phyloP scores from a whole-genome alignment of 2,113 vertebrate genomes.

The Esox niger region DNA sequence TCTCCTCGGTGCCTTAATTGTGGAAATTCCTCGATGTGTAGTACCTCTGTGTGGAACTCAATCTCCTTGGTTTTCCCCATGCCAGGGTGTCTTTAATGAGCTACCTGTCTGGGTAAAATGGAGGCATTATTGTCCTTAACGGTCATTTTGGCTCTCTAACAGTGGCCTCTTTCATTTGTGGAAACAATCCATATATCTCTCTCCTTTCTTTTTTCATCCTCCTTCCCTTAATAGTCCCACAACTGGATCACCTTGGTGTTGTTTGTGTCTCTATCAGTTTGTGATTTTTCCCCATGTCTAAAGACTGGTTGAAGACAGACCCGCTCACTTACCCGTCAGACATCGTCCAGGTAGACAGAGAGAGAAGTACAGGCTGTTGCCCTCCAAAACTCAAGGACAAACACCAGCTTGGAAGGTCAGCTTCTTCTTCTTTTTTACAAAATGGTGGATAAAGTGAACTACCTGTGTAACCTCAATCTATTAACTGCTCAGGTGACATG shows the following conservation, averaged over 20 bases:
- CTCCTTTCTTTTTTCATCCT: constrained; percentile 39
- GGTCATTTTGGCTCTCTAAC: constrained; percentile 64
- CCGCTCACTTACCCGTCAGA: constrained; percentile 18
- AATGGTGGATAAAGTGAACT: background rate
- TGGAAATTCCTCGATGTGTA: constrained; percentile 68
- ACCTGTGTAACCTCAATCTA: background rate
- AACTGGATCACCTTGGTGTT: constrained; percentile 47
- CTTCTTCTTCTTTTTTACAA: constrained; percentile 23
- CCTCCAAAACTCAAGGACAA: constrained; percentile 13
- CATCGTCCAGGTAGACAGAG: background rate
- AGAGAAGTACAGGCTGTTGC: background rate
- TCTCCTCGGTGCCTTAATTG: constrained; percentile 71
- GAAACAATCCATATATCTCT: constrained; percentile 62
- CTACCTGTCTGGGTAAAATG: constrained; percentile 67
- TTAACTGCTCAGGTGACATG: background rate
- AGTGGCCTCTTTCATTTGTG: constrained; percentile 69
- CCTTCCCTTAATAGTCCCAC: constrained; percentile 44
- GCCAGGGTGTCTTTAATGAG: constrained; percentile 62
- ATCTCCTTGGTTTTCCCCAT: constrained; percentile 52
- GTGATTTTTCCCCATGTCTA: constrained; percentile 37
- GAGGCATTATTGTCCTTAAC: constrained; percentile 69
- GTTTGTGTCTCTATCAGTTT: constrained; percentile 33
- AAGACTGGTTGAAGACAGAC: constrained; percentile 15
- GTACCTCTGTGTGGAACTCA: constrained; percentile 62
- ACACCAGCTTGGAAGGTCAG: constrained; percentile 57